phyloP scores from a whole-genome alignment of 1,140 invertebrate species.

The Aphis gossypii region DNA sequence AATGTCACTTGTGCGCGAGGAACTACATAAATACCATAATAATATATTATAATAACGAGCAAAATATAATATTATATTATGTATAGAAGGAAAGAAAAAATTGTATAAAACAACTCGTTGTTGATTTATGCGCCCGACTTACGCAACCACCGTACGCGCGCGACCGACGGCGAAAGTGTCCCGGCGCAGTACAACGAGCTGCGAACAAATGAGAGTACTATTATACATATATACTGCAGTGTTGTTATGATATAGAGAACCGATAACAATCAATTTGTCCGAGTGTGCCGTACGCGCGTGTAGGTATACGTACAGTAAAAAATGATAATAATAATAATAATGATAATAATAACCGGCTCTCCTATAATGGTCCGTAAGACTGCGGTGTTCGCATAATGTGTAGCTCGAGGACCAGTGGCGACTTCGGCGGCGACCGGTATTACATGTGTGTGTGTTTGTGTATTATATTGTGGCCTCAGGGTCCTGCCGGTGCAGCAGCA shows the following conservation, averaged over 20 bases:
- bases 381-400: not conserved
- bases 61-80: not conserved
- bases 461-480: not conserved
- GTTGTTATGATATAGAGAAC: not conserved
- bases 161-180: slow-evolving; percentile 29
- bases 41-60: not conserved
- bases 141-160: not conserved
- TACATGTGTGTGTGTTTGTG: not conserved
- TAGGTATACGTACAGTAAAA: not conserved
- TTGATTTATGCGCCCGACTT: slow-evolving; percentile 52
- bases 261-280: slow-evolving; percentile 57
- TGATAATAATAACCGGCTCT: slow-evolving; percentile 8
- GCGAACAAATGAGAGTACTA: slow-evolving; percentile 43
- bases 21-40: not conserved
- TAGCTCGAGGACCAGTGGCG: not conserved
- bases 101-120: not conserved
- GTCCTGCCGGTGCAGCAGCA: not conserved
- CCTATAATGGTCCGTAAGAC: not conserved
- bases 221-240: not conserved
- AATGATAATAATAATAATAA: slow-evolving; percentile 13
- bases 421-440: not conserved
- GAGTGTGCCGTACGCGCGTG: not conserved
- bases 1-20: not conserved
- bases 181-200: slow-evolving; percentile 3
- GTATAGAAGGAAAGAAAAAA: not conserved